Evolutionary conservation across 2,888 invertebrate genomes (phyloP), one percentile per base, ranked within the genome.

Genomic region (Tanytarsus gracilentus): DNA sequence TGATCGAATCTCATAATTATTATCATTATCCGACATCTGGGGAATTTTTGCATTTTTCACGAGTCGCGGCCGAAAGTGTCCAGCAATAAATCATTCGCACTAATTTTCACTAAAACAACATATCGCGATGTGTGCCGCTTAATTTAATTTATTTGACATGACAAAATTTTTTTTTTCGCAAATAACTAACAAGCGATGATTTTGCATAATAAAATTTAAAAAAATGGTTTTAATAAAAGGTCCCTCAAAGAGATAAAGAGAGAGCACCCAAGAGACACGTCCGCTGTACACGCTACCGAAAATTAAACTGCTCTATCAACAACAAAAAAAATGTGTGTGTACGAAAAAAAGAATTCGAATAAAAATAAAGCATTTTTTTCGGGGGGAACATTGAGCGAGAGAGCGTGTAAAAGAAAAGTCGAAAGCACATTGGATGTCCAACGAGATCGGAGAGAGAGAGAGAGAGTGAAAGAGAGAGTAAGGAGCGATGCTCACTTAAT

Each of bases 281-380:
- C 55, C 55, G 55, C 26, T 39, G 39, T 7, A 40, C 9, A 14
- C 40, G 55, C 55, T 55, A 39, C 36, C 55, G 55, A 55, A 55
- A 55, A 21, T 40, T 40, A 23, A 55, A 55, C 55, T 55, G 55
- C 18, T 53, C 36, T 53, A 18, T 53, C 44, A 44, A 44, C 44
- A 51, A 14, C 51, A 51, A 51, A 30, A 51, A 51, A 51, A 30
- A 51, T 53, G 44, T 53, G 53, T 53, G 27, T 33, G 53, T 53
- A 33, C 55, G 40, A 55, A 39, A 55, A 40, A 18, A 26, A 33
- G 27, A 55, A 39, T 21, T 55, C 40, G 25, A 55, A 40, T 40
- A 53, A 53, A 51, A 51, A 51, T 51, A 30, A 51, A 53, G 30
- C 53, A 36, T 40, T 55, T 40, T 16, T 52, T 52, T 27, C 27